Evolutionary conservation across 2,113 vertebrate genomes (phyloP), one percentile per base, ranked within the genome.

Genomic region (Oceanodroma tethys): DNA sequence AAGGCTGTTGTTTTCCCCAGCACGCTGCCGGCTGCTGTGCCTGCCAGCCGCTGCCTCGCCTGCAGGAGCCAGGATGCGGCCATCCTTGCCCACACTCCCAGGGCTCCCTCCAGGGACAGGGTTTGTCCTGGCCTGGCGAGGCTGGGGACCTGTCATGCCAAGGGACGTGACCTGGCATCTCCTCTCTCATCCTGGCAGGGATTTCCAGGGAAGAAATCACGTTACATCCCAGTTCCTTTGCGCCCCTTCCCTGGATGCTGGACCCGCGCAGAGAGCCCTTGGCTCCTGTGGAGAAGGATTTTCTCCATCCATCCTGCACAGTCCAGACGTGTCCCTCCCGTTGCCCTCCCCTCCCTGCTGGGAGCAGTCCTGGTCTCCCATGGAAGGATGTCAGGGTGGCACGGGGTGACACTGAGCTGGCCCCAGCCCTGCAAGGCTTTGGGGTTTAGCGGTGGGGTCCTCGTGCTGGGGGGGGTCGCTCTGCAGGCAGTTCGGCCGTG

Each of bases 1-100:
- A 82, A 80, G 50, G 86, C 70, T 90, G 93, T 90, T 97, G 96
- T 95, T 96, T 90, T 42, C 87, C 91, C n/a, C 84, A 45, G 86
- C 74, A 42, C 4, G 29, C 59, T 48, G 87, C 58, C 2, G 15
- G 76, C 79, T 20, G 42, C 76, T 10, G 43, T 56, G 92, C 53
- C 56, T 82, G 93, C 88, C 93, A 79, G 60, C 38, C 81, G 56
- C 7, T 68, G 66, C 74, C 73, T 76, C 2, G 19, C 58, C 72
- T 47, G 72, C 60, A 6, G 23, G 21, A 80, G 85, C 75, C 73
- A 7, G 93, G 58, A 45, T 23, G 16, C 0, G 0, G 29, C 82
- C 66, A 29, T 16, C n/a, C 66, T 56, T 29, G 62, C 17, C 48
- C 79, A 8, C 36, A 2, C 17, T 66, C 7, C 30, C 34, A 12